These are phyloP conservation scores for Hydrozoanthus tunicans DNA, from an alignment of 64 coral and sea anemone species.

Conservation along the genomic window DNA sequence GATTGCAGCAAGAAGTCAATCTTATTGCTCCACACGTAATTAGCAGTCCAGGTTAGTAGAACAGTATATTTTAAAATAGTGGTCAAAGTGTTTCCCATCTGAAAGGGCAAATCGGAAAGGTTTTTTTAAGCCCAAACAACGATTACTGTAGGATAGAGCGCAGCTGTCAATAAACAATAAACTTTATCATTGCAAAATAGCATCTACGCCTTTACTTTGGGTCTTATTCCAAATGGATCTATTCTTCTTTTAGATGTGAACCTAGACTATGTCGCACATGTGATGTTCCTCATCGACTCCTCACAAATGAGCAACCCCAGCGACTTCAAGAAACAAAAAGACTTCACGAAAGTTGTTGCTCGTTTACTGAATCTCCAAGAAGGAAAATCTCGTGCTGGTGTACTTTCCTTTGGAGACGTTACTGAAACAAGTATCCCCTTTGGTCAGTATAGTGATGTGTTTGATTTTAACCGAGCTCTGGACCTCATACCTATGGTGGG, in stretches of 20 bases:
- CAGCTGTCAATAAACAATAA: no score
- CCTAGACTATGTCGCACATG: constrained; percentile 43
- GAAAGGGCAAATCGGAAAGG: no score
- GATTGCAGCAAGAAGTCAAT: constrained; percentile 6
- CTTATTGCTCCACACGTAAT: constrained; percentile 45
- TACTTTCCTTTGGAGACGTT: constrained; percentile 47
- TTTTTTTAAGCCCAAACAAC: no score
- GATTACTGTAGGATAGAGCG: no score
- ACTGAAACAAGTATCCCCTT: constrained; percentile 37
- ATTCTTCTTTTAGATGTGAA: constrained; percentile 18
- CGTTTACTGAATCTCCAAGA: constrained; percentile 57
- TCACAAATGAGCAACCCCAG: constrained; percentile 49
- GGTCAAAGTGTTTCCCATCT: no score
- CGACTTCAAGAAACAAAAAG: constrained; percentile 71
- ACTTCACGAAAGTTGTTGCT: constrained; percentile 72
- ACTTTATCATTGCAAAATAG: not conserved
- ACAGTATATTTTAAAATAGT: no score
- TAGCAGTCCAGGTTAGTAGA: constrained; percentile 46
- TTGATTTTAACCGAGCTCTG: constrained; percentile 43
- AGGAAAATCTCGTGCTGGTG: constrained; percentile 40
- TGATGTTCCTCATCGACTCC: constrained; percentile 81
- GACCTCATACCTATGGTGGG: constrained; percentile 46
- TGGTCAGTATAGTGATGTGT: constrained; percentile 44
- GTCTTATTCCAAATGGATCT: not conserved
- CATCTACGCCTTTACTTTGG: not conserved